Evolutionary conservation across 2,888 invertebrate genomes (phyloP).

Genomic region (Ophion costatus): DNA sequence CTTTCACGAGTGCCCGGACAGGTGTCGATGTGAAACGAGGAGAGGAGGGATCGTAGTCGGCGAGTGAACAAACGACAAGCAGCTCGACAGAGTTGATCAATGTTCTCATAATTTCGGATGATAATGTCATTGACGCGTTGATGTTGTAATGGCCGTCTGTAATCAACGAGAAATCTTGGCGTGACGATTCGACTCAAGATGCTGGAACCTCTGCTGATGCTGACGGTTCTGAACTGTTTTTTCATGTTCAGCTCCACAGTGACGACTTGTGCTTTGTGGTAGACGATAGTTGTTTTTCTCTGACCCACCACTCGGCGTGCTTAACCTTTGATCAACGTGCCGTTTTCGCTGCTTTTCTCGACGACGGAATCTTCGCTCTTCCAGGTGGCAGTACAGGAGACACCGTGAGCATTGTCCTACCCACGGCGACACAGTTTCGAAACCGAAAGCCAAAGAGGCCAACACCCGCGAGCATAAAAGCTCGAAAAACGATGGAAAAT

Average conservation of each 20-base stretch:
- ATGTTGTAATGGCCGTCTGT: slow-evolving; percentile 44
- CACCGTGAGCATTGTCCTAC: slow-evolving; percentile 65
- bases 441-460: slow-evolving; percentile 45
- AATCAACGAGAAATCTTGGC: slow-evolving; percentile 33
- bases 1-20: background rate
- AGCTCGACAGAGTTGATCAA: background rate
- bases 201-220: slow-evolving; percentile 73
- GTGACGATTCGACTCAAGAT: slow-evolving; percentile 58
- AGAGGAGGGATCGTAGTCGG: slow-evolving; percentile 31
- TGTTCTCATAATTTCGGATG: slow-evolving; percentile 26
- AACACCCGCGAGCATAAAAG: slow-evolving; percentile 33
- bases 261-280: slow-evolving; percentile 76
- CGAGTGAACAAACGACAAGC: slow-evolving; percentile 37
- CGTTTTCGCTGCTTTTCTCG: background rate
- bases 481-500: slow-evolving; percentile 18
- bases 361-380: background rate
- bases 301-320: background rate
- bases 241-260: slow-evolving; percentile 76
- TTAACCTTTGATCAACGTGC: background rate
- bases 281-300: slow-evolving; percentile 28
- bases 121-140: background rate
- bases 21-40: background rate
- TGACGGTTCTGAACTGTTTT: slow-evolving; percentile 75
- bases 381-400: slow-evolving; percentile 74
- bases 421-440: slow-evolving; percentile 28